Evolutionary conservation across 2,797 vertebrate genomes (phyloP).

Genomic region (Lacerta bilineata): DNA sequence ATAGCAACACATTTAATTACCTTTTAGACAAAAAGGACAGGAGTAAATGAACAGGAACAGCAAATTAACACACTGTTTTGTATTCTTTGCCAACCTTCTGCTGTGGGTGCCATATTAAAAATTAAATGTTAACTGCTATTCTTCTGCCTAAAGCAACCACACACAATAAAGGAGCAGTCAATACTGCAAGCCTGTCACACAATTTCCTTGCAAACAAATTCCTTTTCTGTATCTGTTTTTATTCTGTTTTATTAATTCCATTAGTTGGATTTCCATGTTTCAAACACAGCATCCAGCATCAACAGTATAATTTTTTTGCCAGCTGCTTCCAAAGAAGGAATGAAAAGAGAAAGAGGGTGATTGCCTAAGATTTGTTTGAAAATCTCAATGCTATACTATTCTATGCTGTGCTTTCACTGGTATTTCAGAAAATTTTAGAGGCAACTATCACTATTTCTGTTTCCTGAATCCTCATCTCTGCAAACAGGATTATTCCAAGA

Average conservation of each 20-base stretch:
- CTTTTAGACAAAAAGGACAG: not conserved
- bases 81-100: not conserved
- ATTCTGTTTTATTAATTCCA: constrained; percentile 25
- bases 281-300: not conserved
- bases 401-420: fast-evolving
- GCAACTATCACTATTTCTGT: fast-evolving
- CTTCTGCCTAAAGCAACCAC: not conserved
- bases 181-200: not conserved
- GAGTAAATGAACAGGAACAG: constrained; percentile 1
- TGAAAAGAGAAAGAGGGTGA: not conserved
- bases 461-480: not conserved
- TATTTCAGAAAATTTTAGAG: not conserved
- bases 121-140: not conserved
- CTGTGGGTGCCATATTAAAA: constrained; percentile 60
- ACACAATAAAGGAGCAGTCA: not conserved
- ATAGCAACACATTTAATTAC: not conserved
- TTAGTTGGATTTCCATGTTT: not conserved
- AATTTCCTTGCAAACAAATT: not conserved
- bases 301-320: not conserved
- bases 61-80: constrained; percentile 20
- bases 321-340: not conserved
- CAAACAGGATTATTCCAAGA: not conserved
- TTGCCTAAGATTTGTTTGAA: not conserved
- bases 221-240: not conserved
- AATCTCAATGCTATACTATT: not conserved